A percentile compares a stretch with the other conserved stretches of the same genome.
Evolutionary conservation across 30 jellyfish, hydroid and myxozoan genomes (phyloP).

Genomic region (Pelagia noctiluca): DNA sequence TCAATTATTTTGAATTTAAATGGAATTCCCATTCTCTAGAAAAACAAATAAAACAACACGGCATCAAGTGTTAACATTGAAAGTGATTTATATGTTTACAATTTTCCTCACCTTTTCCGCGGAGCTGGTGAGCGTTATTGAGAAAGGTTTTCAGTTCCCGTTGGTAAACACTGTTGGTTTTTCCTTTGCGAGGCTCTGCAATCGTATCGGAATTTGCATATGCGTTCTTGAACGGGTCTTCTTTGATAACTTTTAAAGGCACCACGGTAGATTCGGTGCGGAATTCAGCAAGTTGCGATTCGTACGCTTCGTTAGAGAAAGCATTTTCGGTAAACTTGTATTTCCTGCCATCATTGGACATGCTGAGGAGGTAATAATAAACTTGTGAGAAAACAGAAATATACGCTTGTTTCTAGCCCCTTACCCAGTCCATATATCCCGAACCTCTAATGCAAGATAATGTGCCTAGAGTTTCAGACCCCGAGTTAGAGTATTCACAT

Average conservation of each 20-base stretch:
- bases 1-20: no score
- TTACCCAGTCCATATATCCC: no score
- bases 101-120: constrained; percentile 36
- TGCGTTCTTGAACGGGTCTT: constrained; percentile 67
- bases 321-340: constrained; percentile 46
- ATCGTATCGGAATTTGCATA: constrained; percentile 35
- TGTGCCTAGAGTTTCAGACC: no score
- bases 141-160: constrained; percentile 61
- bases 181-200: neutral
- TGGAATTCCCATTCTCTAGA: no score
- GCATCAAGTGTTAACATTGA: no score
- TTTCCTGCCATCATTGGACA: constrained; percentile 61
- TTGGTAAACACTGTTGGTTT: constrained; percentile 28
- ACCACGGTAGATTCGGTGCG: constrained; percentile 41
- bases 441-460: no score
- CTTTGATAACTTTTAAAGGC: constrained; percentile 47
- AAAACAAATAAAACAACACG: no score
- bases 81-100: no score
- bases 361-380: neutral
- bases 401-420: no score
- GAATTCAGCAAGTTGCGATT: constrained; percentile 32
- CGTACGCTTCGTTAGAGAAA: constrained; percentile 48
- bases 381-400: no score
- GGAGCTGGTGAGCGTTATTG: constrained; percentile 31
- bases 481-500: no score